phyloP scores from a whole-genome alignment of 1,140 invertebrate genomes.

The Heliothis virescens region DNA sequence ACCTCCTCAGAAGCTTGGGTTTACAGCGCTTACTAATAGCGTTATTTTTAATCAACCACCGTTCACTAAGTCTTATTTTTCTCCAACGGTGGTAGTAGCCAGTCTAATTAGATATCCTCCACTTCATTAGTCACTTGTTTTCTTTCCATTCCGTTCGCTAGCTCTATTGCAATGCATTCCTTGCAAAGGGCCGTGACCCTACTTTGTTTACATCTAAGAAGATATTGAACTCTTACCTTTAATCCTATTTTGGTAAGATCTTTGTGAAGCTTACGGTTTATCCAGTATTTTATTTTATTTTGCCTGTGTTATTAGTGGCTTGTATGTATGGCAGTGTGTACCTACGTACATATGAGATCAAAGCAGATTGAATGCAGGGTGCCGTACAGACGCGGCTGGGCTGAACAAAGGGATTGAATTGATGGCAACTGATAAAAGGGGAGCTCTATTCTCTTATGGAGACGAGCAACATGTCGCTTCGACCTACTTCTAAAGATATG shows the following conservation, averaged over 20 bases:
- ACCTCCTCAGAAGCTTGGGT: slow-evolving; percentile 28
- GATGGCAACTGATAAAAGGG: slow-evolving; percentile 69
- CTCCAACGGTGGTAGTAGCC: slow-evolving; percentile 32
- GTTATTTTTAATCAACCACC: slow-evolving; percentile 56
- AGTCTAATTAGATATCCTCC: slow-evolving; percentile 52
- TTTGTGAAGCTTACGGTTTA: neutral
- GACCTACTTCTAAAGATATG: slow-evolving; percentile 62
- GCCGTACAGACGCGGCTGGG: slow-evolving; percentile 55
- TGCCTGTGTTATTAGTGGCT: neutral
- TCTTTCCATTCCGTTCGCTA: neutral
- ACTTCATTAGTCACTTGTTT: slow-evolving; percentile 52
- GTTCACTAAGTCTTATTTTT: slow-evolving; percentile 47
- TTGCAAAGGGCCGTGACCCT: neutral
- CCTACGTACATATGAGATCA: slow-evolving; percentile 50
- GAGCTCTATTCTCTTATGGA: slow-evolving; percentile 46
- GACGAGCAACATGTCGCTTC: slow-evolving; percentile 68
- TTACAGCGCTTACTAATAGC: slow-evolving; percentile 44
- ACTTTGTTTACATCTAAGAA: slow-evolving; percentile 15
- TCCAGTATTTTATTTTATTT: neutral
- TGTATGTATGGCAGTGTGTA: neutral
- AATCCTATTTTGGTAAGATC: slow-evolving; percentile 7
- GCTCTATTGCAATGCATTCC: slow-evolving; percentile 11
- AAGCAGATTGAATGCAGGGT: slow-evolving; percentile 61
- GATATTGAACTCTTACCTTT: slow-evolving; percentile 6
- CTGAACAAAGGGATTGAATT: slow-evolving; percentile 69